Evolutionary conservation across 2,113 vertebrate genomes (phyloP).

Genomic region (Cygnus buccinator): DNA sequence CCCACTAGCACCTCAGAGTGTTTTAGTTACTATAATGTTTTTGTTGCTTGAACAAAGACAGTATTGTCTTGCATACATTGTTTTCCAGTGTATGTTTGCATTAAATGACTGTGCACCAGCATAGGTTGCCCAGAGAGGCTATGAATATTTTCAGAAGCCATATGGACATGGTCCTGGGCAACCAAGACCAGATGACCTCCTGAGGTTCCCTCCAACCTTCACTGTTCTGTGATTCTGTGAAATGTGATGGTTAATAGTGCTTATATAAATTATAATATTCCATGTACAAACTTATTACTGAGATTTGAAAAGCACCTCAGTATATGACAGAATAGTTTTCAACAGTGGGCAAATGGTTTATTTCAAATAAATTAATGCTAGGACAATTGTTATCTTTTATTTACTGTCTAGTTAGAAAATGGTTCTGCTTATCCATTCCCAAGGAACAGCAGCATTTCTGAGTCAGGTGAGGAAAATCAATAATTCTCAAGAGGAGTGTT

Average conservation of each 20-base stretch:
- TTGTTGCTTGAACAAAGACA: neutral
- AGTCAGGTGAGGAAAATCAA: neutral
- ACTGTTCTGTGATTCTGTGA: neutral
- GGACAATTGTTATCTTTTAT: neutral
- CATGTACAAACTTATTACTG: neutral
- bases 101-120: neutral
- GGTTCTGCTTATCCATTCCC: neutral
- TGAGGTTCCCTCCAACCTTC: neutral
- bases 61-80: too few relatives aligned
- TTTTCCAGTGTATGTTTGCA: fast-evolving
- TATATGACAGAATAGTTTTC: neutral
- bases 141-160: neutral
- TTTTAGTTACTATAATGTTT: neutral
- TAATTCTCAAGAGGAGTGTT: neutral
- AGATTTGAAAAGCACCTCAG: neutral
- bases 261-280: neutral
- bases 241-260: neutral
- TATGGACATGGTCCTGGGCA: neutral
- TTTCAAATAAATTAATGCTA: neutral
- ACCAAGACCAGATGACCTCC: too few relatives aligned
- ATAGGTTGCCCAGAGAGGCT: neutral
- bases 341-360: neutral
- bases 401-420: neutral
- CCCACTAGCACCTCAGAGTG: neutral
- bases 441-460: neutral